phyloP scores from a whole-genome alignment of 2,797 vertebrate genomes.

The Coluber constrictor region DNA sequence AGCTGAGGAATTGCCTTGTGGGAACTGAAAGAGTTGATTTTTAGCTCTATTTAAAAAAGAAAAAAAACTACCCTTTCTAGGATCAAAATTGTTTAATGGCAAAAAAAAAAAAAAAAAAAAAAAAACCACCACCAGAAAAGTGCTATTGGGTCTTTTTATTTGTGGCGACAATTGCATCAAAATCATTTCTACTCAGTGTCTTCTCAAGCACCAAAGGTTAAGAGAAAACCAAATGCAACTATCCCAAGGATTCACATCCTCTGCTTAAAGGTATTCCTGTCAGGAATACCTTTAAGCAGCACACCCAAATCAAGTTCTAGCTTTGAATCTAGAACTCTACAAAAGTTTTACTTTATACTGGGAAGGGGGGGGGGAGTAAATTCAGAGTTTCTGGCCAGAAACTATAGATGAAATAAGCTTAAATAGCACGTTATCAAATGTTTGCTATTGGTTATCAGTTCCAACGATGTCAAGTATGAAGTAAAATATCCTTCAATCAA shows the following conservation, averaged over 20 bases:
- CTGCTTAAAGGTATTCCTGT: background rate
- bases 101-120: constrained; percentile 12
- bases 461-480: constrained; percentile 5
- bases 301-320: background rate
- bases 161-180: background rate
- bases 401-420: background rate
- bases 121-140: background rate
- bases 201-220: rapidly evolving
- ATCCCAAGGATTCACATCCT: background rate
- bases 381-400: constrained; percentile 15
- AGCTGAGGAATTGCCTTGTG: constrained; percentile 40
- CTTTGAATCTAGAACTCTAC: background rate
- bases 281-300: background rate
- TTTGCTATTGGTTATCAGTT: constrained; percentile 8
- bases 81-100: constrained; percentile 31
- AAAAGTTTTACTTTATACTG: background rate
- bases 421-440: background rate
- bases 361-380: background rate
- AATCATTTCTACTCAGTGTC: constrained; percentile 26
- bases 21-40: constrained; percentile 38
- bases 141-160: constrained; percentile 40
- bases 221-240: background rate
- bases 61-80: constrained; percentile 45
- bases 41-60: constrained; percentile 39
- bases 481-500: background rate